These are phyloP conservation scores for Pholis gunnellus DNA, from an alignment of 2,113 vertebrate genomes.

Conservation along the genomic window DNA sequence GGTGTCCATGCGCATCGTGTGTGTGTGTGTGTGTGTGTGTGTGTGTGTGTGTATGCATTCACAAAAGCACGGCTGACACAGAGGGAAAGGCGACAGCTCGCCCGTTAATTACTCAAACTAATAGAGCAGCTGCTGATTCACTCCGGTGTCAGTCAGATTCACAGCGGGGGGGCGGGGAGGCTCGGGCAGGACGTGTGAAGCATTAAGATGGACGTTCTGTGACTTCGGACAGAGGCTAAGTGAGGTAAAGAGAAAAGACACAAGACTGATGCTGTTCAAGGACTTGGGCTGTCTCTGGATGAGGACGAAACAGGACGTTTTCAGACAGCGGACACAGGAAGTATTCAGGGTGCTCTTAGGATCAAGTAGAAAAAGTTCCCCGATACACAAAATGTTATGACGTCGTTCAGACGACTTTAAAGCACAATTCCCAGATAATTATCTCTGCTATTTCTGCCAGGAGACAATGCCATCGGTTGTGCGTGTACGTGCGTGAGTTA, in stretches of 20 bases:
- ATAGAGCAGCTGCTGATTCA: slow-evolving; percentile 69
- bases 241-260: slow-evolving; percentile 43
- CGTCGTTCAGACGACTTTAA: slow-evolving; percentile 16
- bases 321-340: not conserved
- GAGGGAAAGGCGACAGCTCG: slow-evolving; percentile 43
- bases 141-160: slow-evolving; percentile 49
- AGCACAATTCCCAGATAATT: not conserved
- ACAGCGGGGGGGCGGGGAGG: slow-evolving; percentile 42
- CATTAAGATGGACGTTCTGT: slow-evolving; percentile 51
- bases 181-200: slow-evolving; percentile 44
- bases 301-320: slow-evolving; percentile 28
- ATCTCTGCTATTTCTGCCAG: not conserved
- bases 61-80: slow-evolving; percentile 22
- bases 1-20: not conserved
- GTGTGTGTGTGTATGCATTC: not conserved
- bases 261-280: slow-evolving; percentile 24
- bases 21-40: not conserved
- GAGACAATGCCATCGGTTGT: not conserved
- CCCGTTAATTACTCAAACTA: slow-evolving; percentile 67
- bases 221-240: slow-evolving; percentile 32
- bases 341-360: not conserved
- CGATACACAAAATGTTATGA: not conserved
- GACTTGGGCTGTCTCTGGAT: slow-evolving; percentile 6
- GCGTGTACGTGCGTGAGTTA: not conserved
- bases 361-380: not conserved